Evolutionary conservation across 2,113 vertebrate species (phyloP).

Genomic region (Mohoua ochrocephala): DNA sequence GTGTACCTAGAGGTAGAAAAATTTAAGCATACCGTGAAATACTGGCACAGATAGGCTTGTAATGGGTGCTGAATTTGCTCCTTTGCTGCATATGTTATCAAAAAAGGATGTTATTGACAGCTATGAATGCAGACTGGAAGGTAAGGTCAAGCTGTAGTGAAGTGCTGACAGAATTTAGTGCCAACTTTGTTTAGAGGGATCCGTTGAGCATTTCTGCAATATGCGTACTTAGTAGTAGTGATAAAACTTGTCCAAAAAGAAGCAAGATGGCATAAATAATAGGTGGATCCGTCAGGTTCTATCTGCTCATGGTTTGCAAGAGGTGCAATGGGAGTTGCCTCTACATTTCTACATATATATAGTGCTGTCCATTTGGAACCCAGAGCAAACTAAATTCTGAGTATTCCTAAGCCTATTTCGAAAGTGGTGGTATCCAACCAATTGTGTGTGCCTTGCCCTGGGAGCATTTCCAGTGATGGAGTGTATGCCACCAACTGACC

Average conservation of each 20-base stretch:
- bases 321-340: not conserved
- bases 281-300: not conserved
- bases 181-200: not conserved
- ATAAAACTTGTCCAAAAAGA: not conserved
- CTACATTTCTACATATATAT: rapidly evolving
- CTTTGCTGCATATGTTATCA: not conserved
- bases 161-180: not conserved
- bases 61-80: not conserved
- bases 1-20: not conserved
- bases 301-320: not conserved
- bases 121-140: not conserved
- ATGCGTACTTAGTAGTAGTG: not conserved
- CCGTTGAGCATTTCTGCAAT: not conserved
- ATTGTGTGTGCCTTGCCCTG: not conserved
- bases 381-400: not conserved
- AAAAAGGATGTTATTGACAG: not conserved
- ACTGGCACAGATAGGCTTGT: not conserved
- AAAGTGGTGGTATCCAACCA: not conserved
- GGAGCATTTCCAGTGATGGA: not conserved
- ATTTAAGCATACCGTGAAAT: not conserved
- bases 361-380: not conserved
- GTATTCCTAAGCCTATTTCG: not conserved
- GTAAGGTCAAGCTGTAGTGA: not conserved
- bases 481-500: not conserved
- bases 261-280: not conserved